Evolutionary conservation across 2,797 vertebrate species (phyloP).

Genomic region (Pangasius sanitwongsei): DNA sequence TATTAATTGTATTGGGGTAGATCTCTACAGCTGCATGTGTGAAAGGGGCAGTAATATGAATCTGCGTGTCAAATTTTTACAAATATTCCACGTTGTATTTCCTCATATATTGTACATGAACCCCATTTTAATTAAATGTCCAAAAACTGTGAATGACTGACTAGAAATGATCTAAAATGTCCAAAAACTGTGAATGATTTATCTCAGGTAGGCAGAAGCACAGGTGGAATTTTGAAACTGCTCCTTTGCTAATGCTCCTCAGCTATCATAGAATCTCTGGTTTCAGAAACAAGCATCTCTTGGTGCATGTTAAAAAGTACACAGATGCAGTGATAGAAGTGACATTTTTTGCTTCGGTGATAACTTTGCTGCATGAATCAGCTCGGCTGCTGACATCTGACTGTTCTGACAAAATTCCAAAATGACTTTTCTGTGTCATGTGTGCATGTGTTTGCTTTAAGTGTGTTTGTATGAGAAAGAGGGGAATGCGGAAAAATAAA

Average conservation of each 20-base stretch:
- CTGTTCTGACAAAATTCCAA: neutral
- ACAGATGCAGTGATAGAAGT: neutral
- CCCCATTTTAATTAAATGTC: neutral
- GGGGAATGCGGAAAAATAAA: neutral
- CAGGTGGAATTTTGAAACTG: neutral
- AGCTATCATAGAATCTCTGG: neutral
- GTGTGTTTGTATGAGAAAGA: neutral
- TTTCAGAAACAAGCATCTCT: neutral
- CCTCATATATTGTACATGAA: neutral
- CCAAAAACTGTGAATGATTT: neutral
- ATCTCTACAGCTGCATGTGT: neutral
- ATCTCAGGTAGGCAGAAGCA: neutral
- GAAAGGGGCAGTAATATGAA: no score
- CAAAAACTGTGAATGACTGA: neutral
- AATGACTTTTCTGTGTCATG: no score
- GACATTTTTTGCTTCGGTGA: neutral
- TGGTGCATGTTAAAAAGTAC: neutral
- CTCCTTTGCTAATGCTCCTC: neutral
- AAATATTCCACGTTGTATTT: neutral
- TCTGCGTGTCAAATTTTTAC: neutral
- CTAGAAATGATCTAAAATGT: neutral
- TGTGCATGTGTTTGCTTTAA: neutral
- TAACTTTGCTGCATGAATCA: neutral
- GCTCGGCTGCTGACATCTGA: neutral
- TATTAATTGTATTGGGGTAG: neutral